Evolutionary conservation across 92 coral and sea anemone species (phyloP).

Genomic region (Epizoanthus illoricatus): DNA sequence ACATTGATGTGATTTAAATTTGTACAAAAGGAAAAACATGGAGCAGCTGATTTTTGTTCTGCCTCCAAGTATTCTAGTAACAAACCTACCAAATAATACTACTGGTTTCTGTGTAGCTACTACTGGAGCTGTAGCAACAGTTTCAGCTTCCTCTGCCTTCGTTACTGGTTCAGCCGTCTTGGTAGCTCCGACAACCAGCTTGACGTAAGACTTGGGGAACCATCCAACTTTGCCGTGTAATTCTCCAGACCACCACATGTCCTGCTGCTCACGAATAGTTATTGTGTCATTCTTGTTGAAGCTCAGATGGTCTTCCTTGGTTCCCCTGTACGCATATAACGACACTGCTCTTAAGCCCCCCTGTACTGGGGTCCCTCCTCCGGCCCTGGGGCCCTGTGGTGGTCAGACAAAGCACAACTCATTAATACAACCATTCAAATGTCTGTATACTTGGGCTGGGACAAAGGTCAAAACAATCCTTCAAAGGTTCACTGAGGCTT

Average conservation of each 20-base stretch:
- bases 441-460: no score
- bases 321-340: slow-evolving; percentile 84
- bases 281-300: slow-evolving; percentile 90
- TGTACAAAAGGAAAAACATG: no score
- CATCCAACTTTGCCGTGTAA: slow-evolving; percentile 83
- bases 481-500: no score
- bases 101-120: slow-evolving; percentile 40
- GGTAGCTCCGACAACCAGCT: slow-evolving; percentile 49
- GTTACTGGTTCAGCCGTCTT: slow-evolving; percentile 42
- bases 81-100: neutral
- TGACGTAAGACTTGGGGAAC: slow-evolving; percentile 86
- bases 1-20: no score
- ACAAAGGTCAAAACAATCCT: no score
- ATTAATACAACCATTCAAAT: no score
- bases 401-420: neutral
- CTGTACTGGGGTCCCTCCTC: slow-evolving; percentile 57
- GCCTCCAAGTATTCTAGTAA: no score
- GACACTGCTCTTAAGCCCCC: slow-evolving; percentile 83
- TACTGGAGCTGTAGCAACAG: neutral
- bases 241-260: slow-evolving; percentile 97
- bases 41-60: neutral
- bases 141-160: neutral
- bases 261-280: slow-evolving; percentile 84
- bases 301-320: slow-evolving; percentile 80
- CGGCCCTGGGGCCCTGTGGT: slow-evolving; percentile 55